Evolutionary conservation across 2,888 invertebrate genomes (phyloP).

Genomic region (Dynastes maya): DNA sequence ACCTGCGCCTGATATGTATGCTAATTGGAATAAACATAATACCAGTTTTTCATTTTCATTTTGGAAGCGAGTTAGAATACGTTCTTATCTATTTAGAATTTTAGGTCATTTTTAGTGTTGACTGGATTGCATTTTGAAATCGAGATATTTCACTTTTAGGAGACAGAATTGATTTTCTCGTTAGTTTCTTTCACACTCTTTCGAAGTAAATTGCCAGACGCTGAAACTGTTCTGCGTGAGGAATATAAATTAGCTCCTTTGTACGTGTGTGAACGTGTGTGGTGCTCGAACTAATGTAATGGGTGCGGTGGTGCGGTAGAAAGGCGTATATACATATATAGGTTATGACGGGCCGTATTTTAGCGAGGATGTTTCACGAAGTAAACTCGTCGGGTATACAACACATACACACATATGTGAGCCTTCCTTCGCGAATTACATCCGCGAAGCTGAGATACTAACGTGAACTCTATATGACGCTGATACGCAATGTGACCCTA

Average conservation of each 20-base stretch:
- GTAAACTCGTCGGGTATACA: neutral
- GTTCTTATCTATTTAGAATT: neutral
- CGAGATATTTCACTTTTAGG: slow-evolving; percentile 1
- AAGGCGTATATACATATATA: neutral
- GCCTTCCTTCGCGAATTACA: neutral
- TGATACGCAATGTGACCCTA: too few species aligned
- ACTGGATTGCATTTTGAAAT: slow-evolving; percentile 6
- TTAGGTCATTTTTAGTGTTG: neutral
- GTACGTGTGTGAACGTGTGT: neutral
- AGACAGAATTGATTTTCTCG: slow-evolving; percentile 2
- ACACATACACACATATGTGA: neutral
- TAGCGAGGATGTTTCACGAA: neutral
- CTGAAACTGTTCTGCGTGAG: neutral
- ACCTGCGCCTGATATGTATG: too few species aligned
- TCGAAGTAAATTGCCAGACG: slow-evolving; percentile 21
- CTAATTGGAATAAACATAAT: too few species aligned
- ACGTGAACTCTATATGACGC: neutral
- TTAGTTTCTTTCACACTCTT: neutral
- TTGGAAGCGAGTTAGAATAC: neutral
- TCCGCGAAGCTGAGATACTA: neutral
- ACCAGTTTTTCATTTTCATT: neutral
- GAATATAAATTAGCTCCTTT: slow-evolving; percentile 23
- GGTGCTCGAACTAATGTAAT: slow-evolving; percentile 11
- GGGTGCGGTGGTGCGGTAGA: neutral
- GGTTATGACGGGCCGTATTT: slow-evolving; percentile 7